These are phyloP conservation scores for Aricia artaxerxes DNA, from an alignment of 2,888 invertebrate genomes.

Conservation along the genomic window DNA sequence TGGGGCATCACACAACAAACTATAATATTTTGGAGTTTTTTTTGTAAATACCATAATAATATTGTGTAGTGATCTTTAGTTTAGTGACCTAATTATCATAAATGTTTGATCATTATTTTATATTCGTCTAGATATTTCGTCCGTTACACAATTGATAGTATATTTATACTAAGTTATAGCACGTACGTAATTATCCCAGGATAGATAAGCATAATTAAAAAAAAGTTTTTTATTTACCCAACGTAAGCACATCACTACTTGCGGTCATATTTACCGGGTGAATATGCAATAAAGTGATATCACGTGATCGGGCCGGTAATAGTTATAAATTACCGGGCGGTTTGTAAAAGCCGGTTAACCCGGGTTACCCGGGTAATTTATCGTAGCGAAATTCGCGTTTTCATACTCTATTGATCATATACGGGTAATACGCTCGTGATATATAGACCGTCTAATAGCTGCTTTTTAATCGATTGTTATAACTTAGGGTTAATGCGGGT, in stretches of 20 bases:
- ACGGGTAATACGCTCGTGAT: slow-evolving; percentile 42
- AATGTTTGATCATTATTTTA: too few relatives aligned
- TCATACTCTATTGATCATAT: slow-evolving; percentile 64
- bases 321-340: slow-evolving; percentile 80
- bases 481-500: background rate
- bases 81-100: too few relatives aligned
- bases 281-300: slow-evolving; percentile 79
- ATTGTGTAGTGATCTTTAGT: too few relatives aligned
- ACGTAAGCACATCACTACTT: slow-evolving; percentile 26
- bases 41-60: too few relatives aligned
- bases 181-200: too few relatives aligned
- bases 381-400: slow-evolving; percentile 76
- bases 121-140: too few relatives aligned
- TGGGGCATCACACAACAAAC: too few relatives aligned
- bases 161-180: too few relatives aligned
- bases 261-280: slow-evolving; percentile 74
- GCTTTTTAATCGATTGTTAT: slow-evolving; percentile 13
- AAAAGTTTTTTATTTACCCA: background rate
- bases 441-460: slow-evolving; percentile 34
- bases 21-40: too few relatives aligned
- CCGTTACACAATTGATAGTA: too few relatives aligned
- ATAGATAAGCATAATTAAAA: background rate
- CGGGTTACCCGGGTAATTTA: slow-evolving; percentile 80
- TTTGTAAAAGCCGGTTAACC: slow-evolving; percentile 81
- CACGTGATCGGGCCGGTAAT: slow-evolving; percentile 78